Conservation (phyloP, 2,113 vertebrate genomes). For the Loxodonta africana region DNA sequence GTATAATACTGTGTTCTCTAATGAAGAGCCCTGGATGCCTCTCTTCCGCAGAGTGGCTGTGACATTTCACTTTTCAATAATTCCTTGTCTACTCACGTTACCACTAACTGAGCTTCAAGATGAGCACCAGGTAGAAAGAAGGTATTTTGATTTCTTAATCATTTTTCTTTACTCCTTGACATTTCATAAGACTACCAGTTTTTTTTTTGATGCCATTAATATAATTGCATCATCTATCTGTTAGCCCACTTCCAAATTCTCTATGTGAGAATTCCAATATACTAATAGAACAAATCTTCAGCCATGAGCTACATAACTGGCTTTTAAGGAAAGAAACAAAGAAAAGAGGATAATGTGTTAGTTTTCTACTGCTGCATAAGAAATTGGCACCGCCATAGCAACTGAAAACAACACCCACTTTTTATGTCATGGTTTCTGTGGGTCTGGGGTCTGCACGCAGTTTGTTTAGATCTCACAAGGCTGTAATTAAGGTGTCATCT, state of each 20-base stretch:
- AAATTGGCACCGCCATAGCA: background rate
- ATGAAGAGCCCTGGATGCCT: slow-evolving; percentile 85
- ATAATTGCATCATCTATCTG: slow-evolving; percentile 34
- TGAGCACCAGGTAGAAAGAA: slow-evolving; percentile 2
- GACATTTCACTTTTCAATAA: slow-evolving; percentile 87
- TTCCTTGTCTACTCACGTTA: background rate
- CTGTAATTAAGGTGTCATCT: background rate
- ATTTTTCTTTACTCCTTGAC: slow-evolving; percentile 8
- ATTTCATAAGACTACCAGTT: slow-evolving; percentile 27
- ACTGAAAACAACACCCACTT: background rate
- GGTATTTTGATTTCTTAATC: slow-evolving; percentile 42
- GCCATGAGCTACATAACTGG: background rate
- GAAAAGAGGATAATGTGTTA: background rate
- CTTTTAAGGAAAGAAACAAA: background rate
- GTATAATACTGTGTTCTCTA: slow-evolving; percentile 80
- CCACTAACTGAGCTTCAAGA: slow-evolving; percentile 53
- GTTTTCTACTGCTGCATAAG: background rate
- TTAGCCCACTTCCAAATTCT: background rate
- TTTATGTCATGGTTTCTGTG: background rate
- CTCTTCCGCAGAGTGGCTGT: slow-evolving; percentile 75
- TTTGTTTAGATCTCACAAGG: background rate
- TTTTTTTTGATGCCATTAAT: background rate
- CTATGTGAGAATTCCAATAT: background rate
- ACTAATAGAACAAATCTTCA: background rate
- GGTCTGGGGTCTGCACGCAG: background rate